A percentile compares a stretch with the other conserved stretches of the same genome.
phyloP scores from a whole-genome alignment of 2,113 vertebrate species.

The Podarcis cretensis region DNA sequence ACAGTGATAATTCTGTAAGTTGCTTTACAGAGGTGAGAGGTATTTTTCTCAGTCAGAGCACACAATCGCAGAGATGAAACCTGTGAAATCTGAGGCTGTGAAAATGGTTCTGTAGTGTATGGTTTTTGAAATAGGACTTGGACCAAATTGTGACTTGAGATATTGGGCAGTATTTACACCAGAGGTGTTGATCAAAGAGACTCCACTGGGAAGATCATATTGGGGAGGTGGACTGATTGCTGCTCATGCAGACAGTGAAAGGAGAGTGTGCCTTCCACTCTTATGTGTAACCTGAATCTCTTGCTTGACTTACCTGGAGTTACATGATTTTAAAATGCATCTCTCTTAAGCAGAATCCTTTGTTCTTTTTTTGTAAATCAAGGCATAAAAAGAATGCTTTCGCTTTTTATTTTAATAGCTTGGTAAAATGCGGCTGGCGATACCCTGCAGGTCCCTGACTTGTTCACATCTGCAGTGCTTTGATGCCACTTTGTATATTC shows the following conservation, averaged over 20 bases:
- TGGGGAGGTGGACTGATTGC: not conserved
- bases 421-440: conserved; percentile 96
- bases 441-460: conserved; percentile 94
- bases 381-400: not conserved
- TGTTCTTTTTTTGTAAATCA: not conserved
- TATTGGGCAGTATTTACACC: not conserved
- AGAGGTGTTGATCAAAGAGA: not conserved
- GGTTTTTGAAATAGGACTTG: not conserved
- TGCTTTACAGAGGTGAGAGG: not conserved
- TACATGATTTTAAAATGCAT: not conserved
- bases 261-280: not conserved
- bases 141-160: not conserved
- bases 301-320: not conserved
- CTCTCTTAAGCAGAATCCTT: not conserved
- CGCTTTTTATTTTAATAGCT: conserved; percentile 77
- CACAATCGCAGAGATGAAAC: not conserved
- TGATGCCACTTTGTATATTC: conserved; percentile 97
- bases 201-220: not conserved
- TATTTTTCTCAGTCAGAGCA: not conserved
- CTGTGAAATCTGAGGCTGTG: not conserved
- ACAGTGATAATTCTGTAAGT: not conserved
- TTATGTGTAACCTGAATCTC: not conserved
- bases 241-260: not conserved
- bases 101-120: not conserved
- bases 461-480: conserved; percentile 99